These are phyloP conservation scores for Eurytoma californica DNA, from an alignment of 2,888 invertebrate genomes.

Conservation along the genomic window DNA sequence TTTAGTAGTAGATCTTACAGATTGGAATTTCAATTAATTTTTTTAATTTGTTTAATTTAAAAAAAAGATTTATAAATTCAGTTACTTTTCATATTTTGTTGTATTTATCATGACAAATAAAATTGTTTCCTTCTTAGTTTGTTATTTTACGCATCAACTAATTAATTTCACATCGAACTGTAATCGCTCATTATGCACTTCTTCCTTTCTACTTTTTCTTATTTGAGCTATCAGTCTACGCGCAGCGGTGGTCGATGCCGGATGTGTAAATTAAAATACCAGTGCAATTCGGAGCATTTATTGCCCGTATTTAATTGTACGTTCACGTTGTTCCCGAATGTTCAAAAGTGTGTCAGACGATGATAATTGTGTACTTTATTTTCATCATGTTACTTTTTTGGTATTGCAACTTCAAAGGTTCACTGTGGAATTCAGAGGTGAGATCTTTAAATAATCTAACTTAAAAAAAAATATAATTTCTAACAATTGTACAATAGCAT, in stretches of 20 bases:
- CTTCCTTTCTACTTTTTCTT: too few relatives aligned
- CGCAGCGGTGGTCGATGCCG: not conserved
- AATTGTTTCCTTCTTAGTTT: too few relatives aligned
- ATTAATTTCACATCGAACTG: too few relatives aligned
- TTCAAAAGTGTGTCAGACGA: conserved; percentile 26
- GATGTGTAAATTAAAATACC: not conserved
- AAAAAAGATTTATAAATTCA: too few relatives aligned
- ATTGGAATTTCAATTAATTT: too few relatives aligned
- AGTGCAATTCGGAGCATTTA: conserved; percentile 16
- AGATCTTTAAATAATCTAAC: not conserved
- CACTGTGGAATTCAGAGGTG: conserved; percentile 9
- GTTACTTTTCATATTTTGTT: too few relatives aligned
- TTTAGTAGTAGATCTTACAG: too few relatives aligned
- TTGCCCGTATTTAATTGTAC: not conserved
- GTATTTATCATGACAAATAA: too few relatives aligned
- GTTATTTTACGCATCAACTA: too few relatives aligned
- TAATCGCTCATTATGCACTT: too few relatives aligned
- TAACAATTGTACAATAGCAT: not conserved
- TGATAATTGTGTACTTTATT: conserved; percentile 29
- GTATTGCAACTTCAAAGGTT: conserved; percentile 16
- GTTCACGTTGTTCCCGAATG: conserved; percentile 2
- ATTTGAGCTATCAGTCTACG: too few relatives aligned
- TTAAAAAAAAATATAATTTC: not conserved
- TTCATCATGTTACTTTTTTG: conserved; percentile 6
- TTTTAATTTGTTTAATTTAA: too few relatives aligned